Evolutionary conservation across 2,888 invertebrate genomes (phyloP), one percentile per base, ranked within the genome.

Genomic region (Agrypnus murinus): DNA sequence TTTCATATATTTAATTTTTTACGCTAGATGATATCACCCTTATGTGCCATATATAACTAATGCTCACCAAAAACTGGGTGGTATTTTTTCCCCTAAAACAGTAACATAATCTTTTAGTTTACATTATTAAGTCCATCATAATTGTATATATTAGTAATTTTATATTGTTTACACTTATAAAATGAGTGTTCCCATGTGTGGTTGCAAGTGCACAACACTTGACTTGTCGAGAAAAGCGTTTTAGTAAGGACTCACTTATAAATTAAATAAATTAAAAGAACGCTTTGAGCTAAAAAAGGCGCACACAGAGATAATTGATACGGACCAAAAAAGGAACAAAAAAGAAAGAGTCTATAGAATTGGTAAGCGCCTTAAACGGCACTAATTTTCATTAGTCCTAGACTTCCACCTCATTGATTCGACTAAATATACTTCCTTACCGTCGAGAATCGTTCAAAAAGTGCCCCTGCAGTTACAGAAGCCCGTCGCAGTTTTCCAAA

Each of bases 301-400:
- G 25, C 25, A 5, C 25, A 25, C 25, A 25, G 4, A n/a, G 15
- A 45, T 66, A 71, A 62, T 65, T 70, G 62, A 60, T 70, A 46
- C 31, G 57, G 46, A 53, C 43, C 5, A 25, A 25, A 25, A 25
- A 25, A 25, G 5, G 25, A 25, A n/a, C n/a, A n/a, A n/a, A 65
- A 58, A 17, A 59, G 59, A 64, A 43, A 17, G 43, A 46, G 31
- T 50, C 38, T 9, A 34, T 32, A 43, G 43, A 63, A 67, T 60
- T 17, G 45, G 32, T 65, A 71, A 69, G 57, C 31, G 60, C 62
- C 63, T 68, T 71, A 64, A 66, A 72, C 66, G 64, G 62, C 68
- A 69, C 75, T 74, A 78, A 78, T 78, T 77, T 75, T 77, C 77
- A 77, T 78, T 78, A 78, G 77, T 72, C 75, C 74, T 75, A 58